Percentiles rank a stretch among this genome's conserved stretches.
Conservation (phyloP, 2,113 vertebrate species). For the Ochotona curzoniae region DNA sequence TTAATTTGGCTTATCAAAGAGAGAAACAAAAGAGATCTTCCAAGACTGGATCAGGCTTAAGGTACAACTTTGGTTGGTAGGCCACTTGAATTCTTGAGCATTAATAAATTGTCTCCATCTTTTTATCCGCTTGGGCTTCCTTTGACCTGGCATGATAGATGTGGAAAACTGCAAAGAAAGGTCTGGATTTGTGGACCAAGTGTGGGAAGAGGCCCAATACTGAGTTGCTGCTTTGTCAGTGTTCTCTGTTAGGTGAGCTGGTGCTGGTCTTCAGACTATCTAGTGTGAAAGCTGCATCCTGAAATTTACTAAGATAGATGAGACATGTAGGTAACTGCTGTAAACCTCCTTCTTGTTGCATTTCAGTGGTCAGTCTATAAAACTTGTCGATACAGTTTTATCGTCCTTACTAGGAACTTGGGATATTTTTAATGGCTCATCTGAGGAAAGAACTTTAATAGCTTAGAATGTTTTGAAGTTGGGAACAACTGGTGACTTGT, state of each 20-base stretch:
- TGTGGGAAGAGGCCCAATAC: not conserved
- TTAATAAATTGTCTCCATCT: not conserved
- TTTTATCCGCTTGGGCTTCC: not conserved
- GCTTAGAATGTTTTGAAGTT: not conserved
- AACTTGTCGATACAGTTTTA: not conserved
- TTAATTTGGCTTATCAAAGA: too few species aligned
- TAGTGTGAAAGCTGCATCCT: not conserved
- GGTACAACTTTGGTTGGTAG: not conserved
- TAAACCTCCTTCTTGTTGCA: not conserved
- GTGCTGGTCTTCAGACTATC: not conserved
- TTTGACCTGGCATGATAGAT: not conserved
- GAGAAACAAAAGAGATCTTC: too few species aligned
- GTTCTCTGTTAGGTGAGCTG: too few species aligned
- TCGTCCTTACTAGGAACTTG: not conserved
- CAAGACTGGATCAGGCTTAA: too few species aligned
- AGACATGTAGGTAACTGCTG: not conserved
- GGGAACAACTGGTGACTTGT: not conserved
- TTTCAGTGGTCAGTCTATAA: not conserved
- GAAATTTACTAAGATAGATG: not conserved
- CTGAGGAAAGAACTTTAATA: not conserved
- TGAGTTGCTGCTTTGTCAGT: not conserved
- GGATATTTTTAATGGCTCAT: not conserved
- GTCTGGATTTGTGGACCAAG: not conserved
- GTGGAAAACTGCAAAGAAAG: not conserved
- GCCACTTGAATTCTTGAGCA: not conserved